Base-by-base conservation (phyloP, 2,113 vertebrate genomes). In the Falcunculus frontatus region DNA sequence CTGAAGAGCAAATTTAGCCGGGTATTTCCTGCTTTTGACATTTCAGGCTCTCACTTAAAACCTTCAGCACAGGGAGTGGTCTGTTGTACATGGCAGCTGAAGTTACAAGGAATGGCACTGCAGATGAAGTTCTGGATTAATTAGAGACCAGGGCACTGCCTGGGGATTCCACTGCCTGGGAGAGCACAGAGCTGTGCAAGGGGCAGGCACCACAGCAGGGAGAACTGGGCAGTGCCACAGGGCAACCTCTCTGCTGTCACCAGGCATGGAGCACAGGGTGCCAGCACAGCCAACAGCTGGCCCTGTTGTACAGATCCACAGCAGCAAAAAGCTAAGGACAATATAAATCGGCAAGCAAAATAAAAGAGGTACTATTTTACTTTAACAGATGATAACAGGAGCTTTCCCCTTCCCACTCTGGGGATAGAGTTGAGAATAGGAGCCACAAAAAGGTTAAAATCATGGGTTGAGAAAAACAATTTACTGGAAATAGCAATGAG, bases 221-320 rank as follows among this genome's bases (percentile, higher is more conserved):
- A 81, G 32, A 69, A 12, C 2, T 0, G 49, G 76, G 8, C 59
- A 59, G 53, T 16, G 35, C 37, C 19, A 0, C 59, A 9, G 16
- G 6, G 9, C 32, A 44, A 7, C 5, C 17, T 10, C 37, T 42
- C 46, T 53, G n/a, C 84, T 60, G 9, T 16, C 59, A 47, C 27
- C 11, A 4, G n/a, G 25, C 50, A 33, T 0, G 0, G 21, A 42
- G 44, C 7, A 1, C 39, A 19, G n/a, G 29, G 11, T 33, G 23
- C 52, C 91, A 76, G 56, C 74, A 69, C 37, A 73, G 42, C 10
- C 70, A 46, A 19, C 8, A 65, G 22, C n/a, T 22, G 5, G 11
- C 22, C 18, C 20, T 67, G 3, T 22, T 64, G 41, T 29, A 64
- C 63, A 80, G 69, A 80, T 7, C 20, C 72, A 86, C 32, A 7